Conservation (phyloP, 2,888 invertebrate species). For the Chloroclysta siterata region DNA sequence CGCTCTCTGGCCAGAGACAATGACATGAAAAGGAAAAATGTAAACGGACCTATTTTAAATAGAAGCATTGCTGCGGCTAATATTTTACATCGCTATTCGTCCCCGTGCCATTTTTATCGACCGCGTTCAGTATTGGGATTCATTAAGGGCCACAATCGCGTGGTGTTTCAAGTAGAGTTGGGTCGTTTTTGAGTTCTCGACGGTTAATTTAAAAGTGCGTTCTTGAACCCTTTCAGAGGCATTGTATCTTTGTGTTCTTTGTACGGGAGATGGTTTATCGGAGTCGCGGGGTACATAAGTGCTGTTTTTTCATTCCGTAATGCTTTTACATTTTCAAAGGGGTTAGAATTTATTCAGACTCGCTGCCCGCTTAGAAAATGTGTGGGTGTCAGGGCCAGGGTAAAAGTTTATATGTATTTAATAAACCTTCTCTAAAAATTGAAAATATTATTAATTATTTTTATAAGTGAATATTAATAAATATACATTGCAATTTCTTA, state of each 20-base stretch:
- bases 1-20: conserved; percentile 82
- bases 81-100: conserved; percentile 67
- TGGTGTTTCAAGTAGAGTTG: conserved; percentile 51
- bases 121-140: conserved; percentile 23
- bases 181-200: conserved; percentile 58
- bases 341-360: conserved; percentile 84
- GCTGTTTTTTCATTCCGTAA: conserved; percentile 85
- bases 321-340: conserved; percentile 85
- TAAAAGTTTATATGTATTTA: conserved; percentile 40
- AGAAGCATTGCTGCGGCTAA: conserved; percentile 69
- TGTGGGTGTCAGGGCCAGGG: conserved; percentile 76
- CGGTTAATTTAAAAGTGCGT: conserved; percentile 85
- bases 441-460: no score
- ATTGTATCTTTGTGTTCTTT: conserved; percentile 85
- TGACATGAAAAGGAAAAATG: conserved; percentile 85
- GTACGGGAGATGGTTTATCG: conserved; percentile 84
- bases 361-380: conserved; percentile 78
- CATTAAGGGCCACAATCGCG: conserved; percentile 57
- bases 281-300: conserved; percentile 84
- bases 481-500: no score
- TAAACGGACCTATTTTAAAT: conserved; percentile 84
- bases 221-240: conserved; percentile 86
- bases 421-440: conserved; percentile 10
- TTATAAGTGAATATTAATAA: no score
- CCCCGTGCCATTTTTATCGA: conserved; percentile 53